Evolutionary conservation across 2,888 invertebrate genomes (phyloP), one percentile per base, ranked within the genome.

Genomic region (Fabriciana adippe): DNA sequence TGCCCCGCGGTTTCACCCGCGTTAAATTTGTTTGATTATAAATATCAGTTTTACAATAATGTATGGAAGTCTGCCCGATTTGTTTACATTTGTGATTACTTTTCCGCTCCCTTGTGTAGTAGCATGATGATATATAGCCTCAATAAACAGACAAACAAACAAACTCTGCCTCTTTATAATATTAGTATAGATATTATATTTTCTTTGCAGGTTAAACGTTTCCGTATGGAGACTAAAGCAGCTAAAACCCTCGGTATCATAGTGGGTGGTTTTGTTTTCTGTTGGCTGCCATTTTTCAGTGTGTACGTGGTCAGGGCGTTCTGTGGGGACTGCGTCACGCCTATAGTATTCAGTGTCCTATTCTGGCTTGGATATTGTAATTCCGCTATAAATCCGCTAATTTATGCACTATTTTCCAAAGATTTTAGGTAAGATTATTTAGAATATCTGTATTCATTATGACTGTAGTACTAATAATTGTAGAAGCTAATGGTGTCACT

Each of bases 361-460:
- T 99, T 99, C 91, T 99, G 99, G 99, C 93, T 99, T 72, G 99
- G 99, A 1, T 99, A 99, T 91, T 98, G 98, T 91, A 99, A 99
- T 88, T 98, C 98, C 1, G 99, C 98, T 5, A 96, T 99, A 75
- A 99, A 99, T 86, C 99, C 99, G 0, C 95, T 97, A 83, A 98
- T 99, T 73, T 99, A 99, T 87, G 98, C 98, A 6, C 93, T 98
- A 69, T 98, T 98, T 91, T 98, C 98, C 61, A 97, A 97, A 87
- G 98, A 99, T 90, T 99, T 98, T 72, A 88, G 92, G 92, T 92
- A 51, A 78, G 76, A 35, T 35, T 21, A 54, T 18, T 18, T 18
- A 2, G 18, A 18, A 18, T 18, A 18, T 18, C 1, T 18, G 2
- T 18, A 18, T 18, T 18, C 18, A 18, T 18, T 18, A 18, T 18